Conservation (phyloP, 2,113 vertebrate species). For the Neodontobutis hainanensis region DNA sequence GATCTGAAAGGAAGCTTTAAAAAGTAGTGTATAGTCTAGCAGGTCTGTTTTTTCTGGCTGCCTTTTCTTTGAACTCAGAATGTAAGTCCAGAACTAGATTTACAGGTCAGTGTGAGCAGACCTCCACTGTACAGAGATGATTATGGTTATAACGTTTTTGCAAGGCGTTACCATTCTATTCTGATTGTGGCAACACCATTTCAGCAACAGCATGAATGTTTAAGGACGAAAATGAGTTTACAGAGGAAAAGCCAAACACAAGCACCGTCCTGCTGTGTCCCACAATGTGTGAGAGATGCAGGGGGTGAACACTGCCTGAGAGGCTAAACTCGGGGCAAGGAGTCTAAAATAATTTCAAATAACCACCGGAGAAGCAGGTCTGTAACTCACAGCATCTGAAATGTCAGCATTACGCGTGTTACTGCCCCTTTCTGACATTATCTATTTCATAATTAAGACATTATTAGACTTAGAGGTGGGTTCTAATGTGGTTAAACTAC, state of each 20-base stretch:
- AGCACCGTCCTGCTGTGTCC: slow-evolving; percentile 8
- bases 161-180: neutral
- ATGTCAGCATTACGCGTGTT: slow-evolving; percentile 26
- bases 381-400: slow-evolving; percentile 8
- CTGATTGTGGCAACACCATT: neutral
- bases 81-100: neutral
- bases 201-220: slow-evolving; percentile 10
- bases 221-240: slow-evolving; percentile 10
- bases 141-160: slow-evolving; percentile 2
- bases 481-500: slow-evolving; percentile 19
- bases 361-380: neutral
- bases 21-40: neutral
- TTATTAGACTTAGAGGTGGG: slow-evolving; percentile 29
- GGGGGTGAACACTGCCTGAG: slow-evolving; percentile 1
- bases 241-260: neutral
- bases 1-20: slow-evolving; percentile 3
- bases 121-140: neutral
- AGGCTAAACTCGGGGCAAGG: slow-evolving; percentile 31
- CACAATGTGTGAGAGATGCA: slow-evolving; percentile 13
- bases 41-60: neutral
- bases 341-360: slow-evolving; percentile 7
- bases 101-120: neutral
- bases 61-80: neutral
- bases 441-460: slow-evolving; percentile 41
- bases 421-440: slow-evolving; percentile 45